Conservation (phyloP, 37 sponge, comb jelly and placozoan species). For the Halisarca cf. caerulea region DNA sequence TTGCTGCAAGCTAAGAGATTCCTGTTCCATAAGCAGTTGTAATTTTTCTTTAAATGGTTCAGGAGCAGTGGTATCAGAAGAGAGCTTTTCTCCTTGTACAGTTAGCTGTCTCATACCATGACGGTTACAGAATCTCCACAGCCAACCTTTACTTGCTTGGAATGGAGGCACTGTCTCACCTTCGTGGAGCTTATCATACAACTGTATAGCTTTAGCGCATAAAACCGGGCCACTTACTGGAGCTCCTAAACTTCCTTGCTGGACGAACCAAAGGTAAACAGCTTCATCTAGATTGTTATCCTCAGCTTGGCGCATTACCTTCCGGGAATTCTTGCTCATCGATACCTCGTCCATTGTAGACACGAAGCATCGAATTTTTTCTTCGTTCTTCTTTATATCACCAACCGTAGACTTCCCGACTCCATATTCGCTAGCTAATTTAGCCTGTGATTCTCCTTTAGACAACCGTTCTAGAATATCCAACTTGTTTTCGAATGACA, state of each 20-base stretch:
- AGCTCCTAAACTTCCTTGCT: constrained; percentile 16
- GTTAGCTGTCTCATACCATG: constrained; percentile 24
- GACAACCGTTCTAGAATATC: no score
- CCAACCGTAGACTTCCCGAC: constrained; percentile 9
- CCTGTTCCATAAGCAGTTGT: constrained; percentile 1
- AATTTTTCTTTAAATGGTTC: constrained; percentile 24
- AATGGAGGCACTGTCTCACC: constrained; percentile 27
- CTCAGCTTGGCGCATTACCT: constrained; percentile 19
- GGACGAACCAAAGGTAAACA: constrained; percentile 34
- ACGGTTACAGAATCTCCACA: constrained; percentile 23
- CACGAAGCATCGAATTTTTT: neutral
- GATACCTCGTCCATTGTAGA: constrained; percentile 6
- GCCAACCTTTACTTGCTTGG: constrained; percentile 9
- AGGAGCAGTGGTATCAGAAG: neutral
- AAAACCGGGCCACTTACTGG: constrained; percentile 22
- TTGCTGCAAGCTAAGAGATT: constrained; percentile 18
- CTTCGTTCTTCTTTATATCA: constrained; percentile 27
- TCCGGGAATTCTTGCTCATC: neutral
- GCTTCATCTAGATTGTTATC: constrained; percentile 36
- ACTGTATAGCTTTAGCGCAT: constrained; percentile 32
- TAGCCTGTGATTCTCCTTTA: no score
- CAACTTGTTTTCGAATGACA: no score
- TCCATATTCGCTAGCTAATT: neutral
- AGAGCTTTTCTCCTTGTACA: constrained; percentile 29
- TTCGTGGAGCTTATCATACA: constrained; percentile 16